These are phyloP conservation scores for Macroramphosus scolopax DNA, from an alignment of 2,797 vertebrate species.

Conservation along the genomic window DNA sequence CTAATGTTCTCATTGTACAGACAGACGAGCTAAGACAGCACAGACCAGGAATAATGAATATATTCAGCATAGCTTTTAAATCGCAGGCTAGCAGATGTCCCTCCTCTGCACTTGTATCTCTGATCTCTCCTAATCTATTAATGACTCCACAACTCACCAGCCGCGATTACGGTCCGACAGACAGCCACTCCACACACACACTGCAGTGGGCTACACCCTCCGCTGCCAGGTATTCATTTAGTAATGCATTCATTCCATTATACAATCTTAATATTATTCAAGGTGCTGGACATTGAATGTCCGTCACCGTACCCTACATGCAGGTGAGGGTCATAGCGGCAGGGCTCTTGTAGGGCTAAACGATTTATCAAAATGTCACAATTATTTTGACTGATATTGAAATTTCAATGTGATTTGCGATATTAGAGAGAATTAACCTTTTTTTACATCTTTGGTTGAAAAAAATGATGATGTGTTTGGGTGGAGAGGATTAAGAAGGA, in stretches of 20 bases:
- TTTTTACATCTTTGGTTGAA: no score
- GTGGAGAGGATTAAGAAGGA: no score
- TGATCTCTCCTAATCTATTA: constrained; percentile 63
- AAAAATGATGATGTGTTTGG: no score
- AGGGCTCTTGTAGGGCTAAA: no score
- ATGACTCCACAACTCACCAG: constrained; percentile 65
- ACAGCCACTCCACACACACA: constrained; percentile 61
- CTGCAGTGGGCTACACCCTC: constrained; percentile 40
- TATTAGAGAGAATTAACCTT: no score
- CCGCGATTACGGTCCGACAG: constrained; percentile 58
- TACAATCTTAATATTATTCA: constrained; percentile 40
- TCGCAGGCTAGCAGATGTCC: constrained; percentile 60
- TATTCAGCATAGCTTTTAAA: constrained; percentile 51
- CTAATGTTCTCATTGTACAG: neutral
- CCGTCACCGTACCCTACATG: no score
- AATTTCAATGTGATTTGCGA: no score
- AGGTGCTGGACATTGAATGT: neutral
- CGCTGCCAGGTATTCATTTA: constrained; percentile 40
- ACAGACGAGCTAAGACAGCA: no score
- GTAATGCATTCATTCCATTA: constrained; percentile 50
- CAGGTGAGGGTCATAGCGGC: no score
- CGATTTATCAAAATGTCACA: no score
- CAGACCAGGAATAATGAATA: no score
- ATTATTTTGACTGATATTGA: no score
- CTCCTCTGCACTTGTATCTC: constrained; percentile 64